Percentiles rank a stretch among this genome's conserved stretches.
Evolutionary conservation across 2,797 vertebrate genomes (phyloP).

Genomic region (Alca torda): DNA sequence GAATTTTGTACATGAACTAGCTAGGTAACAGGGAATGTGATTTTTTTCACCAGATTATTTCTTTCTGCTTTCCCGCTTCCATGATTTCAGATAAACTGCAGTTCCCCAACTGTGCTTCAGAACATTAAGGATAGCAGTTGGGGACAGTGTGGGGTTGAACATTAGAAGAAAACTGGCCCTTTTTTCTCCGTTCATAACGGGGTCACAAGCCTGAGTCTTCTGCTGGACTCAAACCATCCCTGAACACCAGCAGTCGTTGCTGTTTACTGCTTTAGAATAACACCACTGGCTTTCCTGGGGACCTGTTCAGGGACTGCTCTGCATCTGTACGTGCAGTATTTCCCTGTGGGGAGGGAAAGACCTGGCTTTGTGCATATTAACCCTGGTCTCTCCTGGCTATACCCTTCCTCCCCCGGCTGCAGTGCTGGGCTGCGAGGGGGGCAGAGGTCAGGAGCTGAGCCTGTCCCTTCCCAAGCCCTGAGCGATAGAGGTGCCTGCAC

Average conservation of each 20-base stretch:
- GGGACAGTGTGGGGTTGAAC: not conserved
- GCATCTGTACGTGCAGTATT: not conserved
- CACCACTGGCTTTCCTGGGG: not conserved
- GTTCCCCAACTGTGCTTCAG: not conserved
- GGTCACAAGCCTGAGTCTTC: not conserved
- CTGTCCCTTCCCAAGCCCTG: not conserved
- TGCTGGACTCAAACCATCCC: not conserved
- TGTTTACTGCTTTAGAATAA: not conserved
- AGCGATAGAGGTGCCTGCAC: not conserved
- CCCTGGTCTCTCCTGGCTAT: not conserved
- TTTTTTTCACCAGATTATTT: not conserved
- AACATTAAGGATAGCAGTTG: not conserved
- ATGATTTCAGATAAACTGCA: not conserved
- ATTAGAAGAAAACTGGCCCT: not conserved
- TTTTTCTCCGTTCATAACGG: not conserved
- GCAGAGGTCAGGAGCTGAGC: accelerated
- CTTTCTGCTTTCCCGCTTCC: not conserved
- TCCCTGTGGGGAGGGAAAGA: not conserved
- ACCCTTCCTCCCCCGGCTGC: not conserved
- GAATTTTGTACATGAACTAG: not conserved
- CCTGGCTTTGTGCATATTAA: accelerated
- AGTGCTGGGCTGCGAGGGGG: not conserved
- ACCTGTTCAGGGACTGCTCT: not conserved
- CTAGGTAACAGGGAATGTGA: not conserved
- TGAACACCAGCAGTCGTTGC: not conserved